These are phyloP conservation scores for Lepus timidus DNA, from an alignment of 2,113 vertebrate genomes.

Conservation along the genomic window DNA sequence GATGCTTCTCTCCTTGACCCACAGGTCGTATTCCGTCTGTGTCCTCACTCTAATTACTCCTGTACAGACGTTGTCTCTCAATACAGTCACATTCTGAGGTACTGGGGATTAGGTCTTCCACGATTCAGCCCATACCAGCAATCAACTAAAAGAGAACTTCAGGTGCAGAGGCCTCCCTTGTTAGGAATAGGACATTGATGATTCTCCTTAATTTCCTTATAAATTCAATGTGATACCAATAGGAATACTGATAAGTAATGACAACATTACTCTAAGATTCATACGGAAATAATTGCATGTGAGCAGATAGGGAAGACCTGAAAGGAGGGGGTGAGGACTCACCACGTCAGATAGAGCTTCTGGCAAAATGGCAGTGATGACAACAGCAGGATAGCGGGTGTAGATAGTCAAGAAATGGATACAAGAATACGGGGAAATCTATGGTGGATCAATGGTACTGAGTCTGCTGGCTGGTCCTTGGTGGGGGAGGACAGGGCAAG, in stretches of 20 bases:
- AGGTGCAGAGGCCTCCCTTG: neutral
- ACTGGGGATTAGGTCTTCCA: neutral
- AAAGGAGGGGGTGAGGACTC: neutral
- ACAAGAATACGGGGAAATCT: neutral
- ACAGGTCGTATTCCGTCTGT: neutral
- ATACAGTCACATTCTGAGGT: neutral
- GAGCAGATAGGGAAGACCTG: neutral
- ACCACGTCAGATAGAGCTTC: neutral
- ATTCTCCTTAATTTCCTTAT: neutral
- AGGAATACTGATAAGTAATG: neutral
- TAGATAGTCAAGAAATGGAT: neutral
- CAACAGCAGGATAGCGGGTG: neutral
- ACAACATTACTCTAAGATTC: neutral
- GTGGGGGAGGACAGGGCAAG: neutral
- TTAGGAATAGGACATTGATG: neutral
- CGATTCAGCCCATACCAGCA: neutral
- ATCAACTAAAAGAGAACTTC: neutral
- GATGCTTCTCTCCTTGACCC: neutral
- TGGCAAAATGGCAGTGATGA: neutral
- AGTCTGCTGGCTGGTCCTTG: neutral
- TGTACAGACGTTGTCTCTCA: neutral
- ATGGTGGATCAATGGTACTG: neutral
- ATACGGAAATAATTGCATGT: neutral
- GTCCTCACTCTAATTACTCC: neutral
- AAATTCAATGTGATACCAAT: neutral